A percentile compares a stretch with the other conserved stretches of the same genome.
Evolutionary conservation across 2,113 vertebrate species (phyloP).

Genomic region (Erinaceus europaeus): DNA sequence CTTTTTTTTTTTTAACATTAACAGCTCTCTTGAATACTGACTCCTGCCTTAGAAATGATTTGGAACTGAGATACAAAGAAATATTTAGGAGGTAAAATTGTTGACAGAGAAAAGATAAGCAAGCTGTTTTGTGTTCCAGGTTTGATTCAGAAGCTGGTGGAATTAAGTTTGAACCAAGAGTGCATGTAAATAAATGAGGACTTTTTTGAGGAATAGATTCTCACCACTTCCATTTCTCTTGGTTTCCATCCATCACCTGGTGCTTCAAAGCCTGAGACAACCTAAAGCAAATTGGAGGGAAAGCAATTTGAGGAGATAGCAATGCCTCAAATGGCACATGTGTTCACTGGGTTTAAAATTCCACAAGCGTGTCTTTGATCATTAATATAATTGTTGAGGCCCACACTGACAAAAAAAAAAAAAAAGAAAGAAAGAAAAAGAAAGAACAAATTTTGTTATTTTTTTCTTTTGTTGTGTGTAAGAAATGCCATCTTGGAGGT

Average conservation of each 20-base stretch:
- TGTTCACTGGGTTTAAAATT: slow-evolving; percentile 63
- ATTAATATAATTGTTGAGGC: slow-evolving; percentile 53
- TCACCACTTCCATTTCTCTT: slow-evolving; percentile 1
- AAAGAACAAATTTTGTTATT: no score
- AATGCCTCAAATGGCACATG: slow-evolving; percentile 38
- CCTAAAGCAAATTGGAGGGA: neutral
- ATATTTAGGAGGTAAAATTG: slow-evolving; percentile 61
- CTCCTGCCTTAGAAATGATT: slow-evolving; percentile 57
- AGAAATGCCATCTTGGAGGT: no score
- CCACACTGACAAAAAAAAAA: no score
- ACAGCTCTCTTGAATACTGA: slow-evolving; percentile 73
- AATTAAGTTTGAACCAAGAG: slow-evolving; percentile 51
- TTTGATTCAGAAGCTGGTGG: slow-evolving; percentile 63
- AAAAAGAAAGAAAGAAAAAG: no score
- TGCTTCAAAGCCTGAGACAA: slow-evolving; percentile 35
- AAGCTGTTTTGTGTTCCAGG: slow-evolving; percentile 49
- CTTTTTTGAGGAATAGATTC: slow-evolving; percentile 34
- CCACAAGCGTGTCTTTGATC: slow-evolving; percentile 56
- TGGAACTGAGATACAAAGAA: slow-evolving; percentile 62
- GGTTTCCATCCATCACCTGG: slow-evolving; percentile 45
- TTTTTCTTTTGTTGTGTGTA: no score
- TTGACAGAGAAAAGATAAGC: slow-evolving; percentile 57
- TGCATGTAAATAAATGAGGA: slow-evolving; percentile 60
- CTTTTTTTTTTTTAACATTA: slow-evolving; percentile 73
- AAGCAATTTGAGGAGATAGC: slow-evolving; percentile 37